Evolutionary conservation across 2,888 invertebrate species (phyloP), one percentile per base, ranked within the genome.

Genomic region (Catocala sponsa): DNA sequence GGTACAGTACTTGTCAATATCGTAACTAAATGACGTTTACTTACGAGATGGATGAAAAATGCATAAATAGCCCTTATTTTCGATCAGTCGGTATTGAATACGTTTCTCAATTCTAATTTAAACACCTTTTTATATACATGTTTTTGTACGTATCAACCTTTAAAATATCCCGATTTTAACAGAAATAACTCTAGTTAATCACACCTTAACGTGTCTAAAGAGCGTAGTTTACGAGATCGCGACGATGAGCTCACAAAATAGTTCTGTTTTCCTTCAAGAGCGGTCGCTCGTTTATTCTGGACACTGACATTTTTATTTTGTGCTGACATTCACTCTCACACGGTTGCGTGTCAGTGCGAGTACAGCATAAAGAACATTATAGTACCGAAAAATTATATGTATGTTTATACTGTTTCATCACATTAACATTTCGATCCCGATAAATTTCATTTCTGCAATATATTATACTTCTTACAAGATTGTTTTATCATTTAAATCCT

Each of bases 131-230:
- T 4, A 25, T 25, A 2, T 25, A 38, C 35, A 9, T 38, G 35
- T 38, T 7, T 7, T 38, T 38, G 5, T 7, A 38, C 25, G 25
- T 7, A 42, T 32, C 44, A 9, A 48, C 38, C 32, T 48, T 55
- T 48, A 25, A 47, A 15, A 44, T 65, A 60, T 69, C 46, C 65
- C 70, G 69, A 75, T 63, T 77, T 72, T 62, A 63, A 74, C 80
- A 70, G 66, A 82, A 80, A 82, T 80, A 82, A 69, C 71, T 50
- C 32, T 62, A 64, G 63, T 78, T 79, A 75, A 80, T 79, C 70
- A 74, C 43, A 50, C 51, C 63, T 65, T 67, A 74, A 70, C 63
- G 70, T 53, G 68, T 70, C 59, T 78, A 64, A 72, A 68, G 63
- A 67, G 50, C 54, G 33, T 59, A 73, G 64, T 81, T 81, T 82